Evolutionary conservation across 1,140 invertebrate genomes (phyloP).

Genomic region (Chironomus tepperi): DNA sequence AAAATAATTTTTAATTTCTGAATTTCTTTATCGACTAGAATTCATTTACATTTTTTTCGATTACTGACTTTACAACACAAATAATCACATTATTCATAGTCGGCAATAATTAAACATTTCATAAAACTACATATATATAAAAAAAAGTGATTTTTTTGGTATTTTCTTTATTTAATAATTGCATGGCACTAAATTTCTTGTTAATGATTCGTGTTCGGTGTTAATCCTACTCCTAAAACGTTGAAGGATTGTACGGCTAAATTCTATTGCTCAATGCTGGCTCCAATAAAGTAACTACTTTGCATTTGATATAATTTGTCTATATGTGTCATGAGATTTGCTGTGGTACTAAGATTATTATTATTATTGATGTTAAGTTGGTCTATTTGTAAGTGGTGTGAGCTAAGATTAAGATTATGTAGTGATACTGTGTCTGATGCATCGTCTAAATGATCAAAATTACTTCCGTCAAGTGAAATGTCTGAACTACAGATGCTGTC

Average conservation of each 20-base stretch:
- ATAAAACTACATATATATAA: slow-evolving; percentile 8
- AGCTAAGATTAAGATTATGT: slow-evolving; percentile 56
- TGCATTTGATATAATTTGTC: slow-evolving; percentile 98
- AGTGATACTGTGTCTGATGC: slow-evolving; percentile 67
- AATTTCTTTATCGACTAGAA: slow-evolving; percentile 2
- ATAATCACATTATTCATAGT: background rate
- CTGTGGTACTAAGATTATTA: slow-evolving; percentile 46
- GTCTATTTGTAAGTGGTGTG: slow-evolving; percentile 44
- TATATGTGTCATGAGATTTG: slow-evolving; percentile 65
- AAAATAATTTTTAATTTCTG: background rate
- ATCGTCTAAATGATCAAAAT: slow-evolving; percentile 67
- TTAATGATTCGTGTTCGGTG: background rate
- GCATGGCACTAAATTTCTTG: slow-evolving; percentile 6
- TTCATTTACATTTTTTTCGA: background rate
- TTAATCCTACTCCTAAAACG: background rate
- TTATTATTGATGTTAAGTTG: slow-evolving; percentile 43
- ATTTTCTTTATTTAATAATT: slow-evolving; percentile 10
- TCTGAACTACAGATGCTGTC: slow-evolving; percentile 87
- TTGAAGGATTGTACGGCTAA: background rate
- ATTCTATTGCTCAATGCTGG: background rate
- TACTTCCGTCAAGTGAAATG: slow-evolving; percentile 75
- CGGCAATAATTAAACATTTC: background rate
- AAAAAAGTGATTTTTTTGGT: background rate
- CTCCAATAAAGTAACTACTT: slow-evolving; percentile 73
- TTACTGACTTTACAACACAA: background rate